Evolutionary conservation across 2,888 invertebrate species (phyloP), one percentile per base, ranked within the genome.

Genomic region (Netelia melanura): DNA sequence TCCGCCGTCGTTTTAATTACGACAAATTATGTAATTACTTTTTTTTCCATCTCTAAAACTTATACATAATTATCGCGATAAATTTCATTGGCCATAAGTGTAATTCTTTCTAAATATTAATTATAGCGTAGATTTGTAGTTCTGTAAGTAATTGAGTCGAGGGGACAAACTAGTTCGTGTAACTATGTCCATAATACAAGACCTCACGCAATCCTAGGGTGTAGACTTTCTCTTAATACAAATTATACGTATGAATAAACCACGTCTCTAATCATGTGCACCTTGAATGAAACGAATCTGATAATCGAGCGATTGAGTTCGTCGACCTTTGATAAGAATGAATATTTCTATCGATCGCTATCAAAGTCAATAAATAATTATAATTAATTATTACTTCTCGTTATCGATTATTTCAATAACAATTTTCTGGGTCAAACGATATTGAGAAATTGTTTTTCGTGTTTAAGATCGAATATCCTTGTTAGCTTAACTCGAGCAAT

Each of bases 121-220:
- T 14, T 3, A 14, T 48, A 48, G 10, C 3, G 48, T 48, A 48
- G 14, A 48, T 48, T 14, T 14, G 5, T 48, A 48, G 2, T 21
- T 71, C 70, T 76, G 3, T 25, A 30, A 64, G 56, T 65, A 58
- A 65, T 71, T 71, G 70, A 23, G 8, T 5, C n/a, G 38, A 54
- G 14, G 21, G 10, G 72, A 67, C 11, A 17, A 71, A 61, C 21
- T 30, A 68, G 62, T 68, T 54, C 62, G 25, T 3, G 62, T 25
- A 61, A 54, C 52, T 67, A 43, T 71, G 54, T 17, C 64, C 43
- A 30, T 70, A 10, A 64, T n/a, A 38, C 21, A 21, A 17, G 54
- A 43, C 43, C 23, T 81, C 83, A 78, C 77, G 67, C 67, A 72
- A 62, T 76, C 52, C 30, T 11, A 62, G 54, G 67, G 67, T 25